These are phyloP conservation scores for Heptranchias perlo DNA, from an alignment of 2,113 vertebrate species.

Conservation along the genomic window DNA sequence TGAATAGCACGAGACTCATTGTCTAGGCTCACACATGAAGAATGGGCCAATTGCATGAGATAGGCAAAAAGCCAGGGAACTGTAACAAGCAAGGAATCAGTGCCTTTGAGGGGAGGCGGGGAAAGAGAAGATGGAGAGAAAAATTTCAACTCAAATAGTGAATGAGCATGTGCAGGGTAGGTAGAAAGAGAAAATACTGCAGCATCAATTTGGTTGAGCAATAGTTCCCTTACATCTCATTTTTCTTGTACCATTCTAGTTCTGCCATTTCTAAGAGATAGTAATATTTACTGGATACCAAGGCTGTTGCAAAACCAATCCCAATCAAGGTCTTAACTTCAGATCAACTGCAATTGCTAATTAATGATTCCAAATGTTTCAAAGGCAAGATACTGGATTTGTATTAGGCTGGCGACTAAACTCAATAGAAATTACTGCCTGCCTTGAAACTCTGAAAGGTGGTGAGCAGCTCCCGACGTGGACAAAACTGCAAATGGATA, in stretches of 20 bases:
- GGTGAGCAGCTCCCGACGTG: neutral
- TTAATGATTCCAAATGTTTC: neutral
- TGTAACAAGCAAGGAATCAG: neutral
- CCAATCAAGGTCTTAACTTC: neutral
- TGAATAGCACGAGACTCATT: neutral
- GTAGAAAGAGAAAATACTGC: neutral
- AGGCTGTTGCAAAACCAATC: neutral
- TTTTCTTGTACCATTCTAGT: neutral
- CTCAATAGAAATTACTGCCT: neutral
- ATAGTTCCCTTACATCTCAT: neutral
- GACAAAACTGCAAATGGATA: neutral
- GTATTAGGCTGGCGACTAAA: neutral
- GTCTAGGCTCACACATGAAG: neutral
- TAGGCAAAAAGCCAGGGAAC: neutral
- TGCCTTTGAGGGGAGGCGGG: neutral
- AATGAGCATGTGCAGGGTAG: neutral
- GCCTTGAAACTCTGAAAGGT: neutral
- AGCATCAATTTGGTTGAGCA: neutral
- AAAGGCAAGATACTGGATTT: neutral
- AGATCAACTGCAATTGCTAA: neutral
- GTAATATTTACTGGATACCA: neutral
- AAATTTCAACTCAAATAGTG: neutral
- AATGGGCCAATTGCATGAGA: neutral
- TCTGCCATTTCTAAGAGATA: neutral
- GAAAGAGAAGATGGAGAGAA: too few relatives aligned